A percentile compares a stretch with the other conserved stretches of the same genome.
phyloP scores from a whole-genome alignment of 2,113 vertebrate genomes.

The Poeciliopsis retropinna region DNA sequence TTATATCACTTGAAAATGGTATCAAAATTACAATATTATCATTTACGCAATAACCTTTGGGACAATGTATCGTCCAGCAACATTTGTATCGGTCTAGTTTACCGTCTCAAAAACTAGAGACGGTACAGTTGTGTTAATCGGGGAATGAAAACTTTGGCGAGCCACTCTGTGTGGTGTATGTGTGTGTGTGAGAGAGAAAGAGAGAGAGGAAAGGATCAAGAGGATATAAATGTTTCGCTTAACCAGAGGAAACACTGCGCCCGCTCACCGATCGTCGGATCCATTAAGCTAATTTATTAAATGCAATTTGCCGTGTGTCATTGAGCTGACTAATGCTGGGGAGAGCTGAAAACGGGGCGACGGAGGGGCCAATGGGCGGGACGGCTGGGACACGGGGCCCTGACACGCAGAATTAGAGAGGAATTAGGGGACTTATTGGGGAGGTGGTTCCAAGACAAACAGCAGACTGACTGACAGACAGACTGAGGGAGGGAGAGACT shows the following conservation, averaged over 20 bases:
- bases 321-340: constrained; percentile 89
- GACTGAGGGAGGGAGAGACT: constrained; percentile 1
- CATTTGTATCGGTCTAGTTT: too few relatives aligned
- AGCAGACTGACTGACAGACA: constrained; percentile 6
- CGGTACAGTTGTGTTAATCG: background rate
- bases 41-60: too few relatives aligned
- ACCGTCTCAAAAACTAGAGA: background rate
- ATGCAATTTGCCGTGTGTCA: constrained; percentile 91
- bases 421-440: constrained; percentile 73
- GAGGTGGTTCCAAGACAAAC: constrained; percentile 65
- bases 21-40: too few relatives aligned
- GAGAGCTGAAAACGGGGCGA: constrained; percentile 78
- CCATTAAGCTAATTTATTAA: constrained; percentile 98
- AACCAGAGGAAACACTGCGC: constrained; percentile 89
- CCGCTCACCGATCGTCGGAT: constrained; percentile 91
- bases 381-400: constrained; percentile 67
- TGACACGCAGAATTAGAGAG: constrained; percentile 77
- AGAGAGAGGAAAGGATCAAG: constrained; percentile 61
- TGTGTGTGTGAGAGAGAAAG: constrained; percentile 6
- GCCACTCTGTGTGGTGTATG: background rate
- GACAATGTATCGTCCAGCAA: too few relatives aligned
- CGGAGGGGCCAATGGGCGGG: constrained; percentile 73
- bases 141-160: background rate
- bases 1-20: too few relatives aligned
- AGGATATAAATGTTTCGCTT: constrained; percentile 92